These are phyloP conservation scores for Equus przewalskii DNA, from an alignment of 2,113 vertebrate species.

Conservation along the genomic window DNA sequence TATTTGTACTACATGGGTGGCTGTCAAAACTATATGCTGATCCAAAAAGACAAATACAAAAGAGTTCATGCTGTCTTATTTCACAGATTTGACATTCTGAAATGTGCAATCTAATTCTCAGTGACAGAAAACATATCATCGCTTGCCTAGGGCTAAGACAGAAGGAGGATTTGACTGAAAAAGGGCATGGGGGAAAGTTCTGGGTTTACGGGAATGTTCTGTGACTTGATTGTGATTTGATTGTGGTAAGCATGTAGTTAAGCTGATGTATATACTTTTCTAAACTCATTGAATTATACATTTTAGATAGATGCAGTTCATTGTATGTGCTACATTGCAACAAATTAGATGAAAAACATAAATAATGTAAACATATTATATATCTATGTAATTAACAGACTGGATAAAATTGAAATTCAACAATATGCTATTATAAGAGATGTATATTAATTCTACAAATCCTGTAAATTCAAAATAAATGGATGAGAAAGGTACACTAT, in stretches of 20 bases:
- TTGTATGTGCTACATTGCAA: neutral
- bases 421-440: neutral
- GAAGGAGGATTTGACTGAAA: too few relatives aligned
- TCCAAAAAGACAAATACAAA: neutral
- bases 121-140: neutral
- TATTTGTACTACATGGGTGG: fast-evolving
- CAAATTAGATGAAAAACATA: neutral
- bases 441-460: neutral
- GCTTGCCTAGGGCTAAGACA: neutral
- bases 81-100: neutral
- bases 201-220: too few relatives aligned
- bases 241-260: neutral
- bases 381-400: too few relatives aligned
- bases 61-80: fast-evolving
- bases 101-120: fast-evolving
- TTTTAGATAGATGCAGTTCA: neutral
- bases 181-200: too few relatives aligned
- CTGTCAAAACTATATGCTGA: fast-evolving
- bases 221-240: neutral
- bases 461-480: neutral
- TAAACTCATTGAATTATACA: neutral
- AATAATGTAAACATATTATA: too few relatives aligned
- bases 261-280: fast-evolving
- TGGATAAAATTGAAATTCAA: neutral
- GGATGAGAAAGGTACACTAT: too few relatives aligned